Percentiles rank a stretch among this genome's conserved stretches.
These are phyloP conservation scores for Gymnoscelis rufifasciata DNA, from an alignment of 2,888 invertebrate species.

Conservation along the genomic window DNA sequence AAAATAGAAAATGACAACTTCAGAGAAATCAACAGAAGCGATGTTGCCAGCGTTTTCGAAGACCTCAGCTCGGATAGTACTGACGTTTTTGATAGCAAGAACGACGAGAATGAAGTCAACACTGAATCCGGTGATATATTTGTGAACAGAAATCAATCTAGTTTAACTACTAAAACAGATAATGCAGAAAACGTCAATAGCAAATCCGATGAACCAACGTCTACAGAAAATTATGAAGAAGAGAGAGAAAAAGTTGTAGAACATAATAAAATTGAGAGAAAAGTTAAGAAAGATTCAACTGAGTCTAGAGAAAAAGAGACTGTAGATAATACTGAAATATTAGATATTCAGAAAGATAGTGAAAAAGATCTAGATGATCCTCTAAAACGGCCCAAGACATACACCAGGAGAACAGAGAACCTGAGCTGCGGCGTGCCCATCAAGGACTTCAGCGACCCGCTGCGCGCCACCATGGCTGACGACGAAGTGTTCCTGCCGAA, in stretches of 20 bases:
- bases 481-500: slow-evolving; percentile 71
- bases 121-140: neutral
- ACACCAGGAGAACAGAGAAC: slow-evolving; percentile 55
- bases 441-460: slow-evolving; percentile 90
- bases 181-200: too few relatives aligned
- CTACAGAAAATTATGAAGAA: slow-evolving; percentile 1
- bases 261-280: too few relatives aligned
- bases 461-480: slow-evolving; percentile 77
- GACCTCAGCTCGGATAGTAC: neutral
- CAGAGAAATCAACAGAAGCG: neutral
- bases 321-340: slow-evolving; percentile 1
- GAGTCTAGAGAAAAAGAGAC: slow-evolving; percentile 24
- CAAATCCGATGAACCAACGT: slow-evolving; percentile 9
- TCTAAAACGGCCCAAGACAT: slow-evolving; percentile 43
- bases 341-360: neutral
- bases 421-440: slow-evolving; percentile 77
- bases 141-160: neutral
- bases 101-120: slow-evolving; percentile 8
- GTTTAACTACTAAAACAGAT: neutral
- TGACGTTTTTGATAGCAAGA: slow-evolving; percentile 10
- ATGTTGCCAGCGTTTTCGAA: slow-evolving; percentile 2
- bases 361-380: slow-evolving; percentile 39
- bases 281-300: neutral
- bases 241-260: slow-evolving; percentile 1
- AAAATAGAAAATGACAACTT: neutral